These are phyloP conservation scores for Diadumene lineata DNA, from an alignment of 92 coral and sea anemone genomes.

Conservation along the genomic window DNA sequence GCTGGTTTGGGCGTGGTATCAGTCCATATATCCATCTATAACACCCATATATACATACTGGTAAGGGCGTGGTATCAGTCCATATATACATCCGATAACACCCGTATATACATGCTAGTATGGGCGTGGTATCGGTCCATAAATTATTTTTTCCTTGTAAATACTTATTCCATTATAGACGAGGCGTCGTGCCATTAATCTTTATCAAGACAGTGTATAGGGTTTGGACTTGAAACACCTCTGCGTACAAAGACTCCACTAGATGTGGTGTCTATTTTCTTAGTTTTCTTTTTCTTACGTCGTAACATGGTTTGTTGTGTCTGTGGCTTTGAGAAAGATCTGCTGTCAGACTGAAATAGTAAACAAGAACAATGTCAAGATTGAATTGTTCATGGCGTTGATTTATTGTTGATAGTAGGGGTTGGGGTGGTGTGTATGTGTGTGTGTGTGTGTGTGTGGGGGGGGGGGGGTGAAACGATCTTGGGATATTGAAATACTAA, in stretches of 20 bases:
- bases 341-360: background rate
- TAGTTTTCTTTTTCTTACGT: slow-evolving; percentile 85
- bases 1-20: background rate
- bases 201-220: slow-evolving; percentile 71
- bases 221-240: slow-evolving; percentile 81
- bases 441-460: no score
- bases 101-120: background rate
- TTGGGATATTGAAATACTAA: no score
- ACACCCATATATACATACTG: background rate
- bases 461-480: no score
- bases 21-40: slow-evolving; percentile 26
- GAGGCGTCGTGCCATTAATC: slow-evolving; percentile 26
- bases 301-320: slow-evolving; percentile 75
- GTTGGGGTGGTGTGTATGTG: no score
- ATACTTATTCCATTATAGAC: background rate
- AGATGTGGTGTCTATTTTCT: slow-evolving; percentile 75
- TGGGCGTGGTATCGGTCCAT: slow-evolving; percentile 4
- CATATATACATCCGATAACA: background rate
- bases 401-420: no score
- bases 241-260: slow-evolving; percentile 72
- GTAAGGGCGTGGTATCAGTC: background rate
- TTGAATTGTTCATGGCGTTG: no score
- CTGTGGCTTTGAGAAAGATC: slow-evolving; percentile 5
- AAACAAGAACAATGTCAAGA: no score
- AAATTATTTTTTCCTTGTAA: background rate